phyloP scores from a whole-genome alignment of 2,113 vertebrate species.

The Centrocercus urophasianus region DNA sequence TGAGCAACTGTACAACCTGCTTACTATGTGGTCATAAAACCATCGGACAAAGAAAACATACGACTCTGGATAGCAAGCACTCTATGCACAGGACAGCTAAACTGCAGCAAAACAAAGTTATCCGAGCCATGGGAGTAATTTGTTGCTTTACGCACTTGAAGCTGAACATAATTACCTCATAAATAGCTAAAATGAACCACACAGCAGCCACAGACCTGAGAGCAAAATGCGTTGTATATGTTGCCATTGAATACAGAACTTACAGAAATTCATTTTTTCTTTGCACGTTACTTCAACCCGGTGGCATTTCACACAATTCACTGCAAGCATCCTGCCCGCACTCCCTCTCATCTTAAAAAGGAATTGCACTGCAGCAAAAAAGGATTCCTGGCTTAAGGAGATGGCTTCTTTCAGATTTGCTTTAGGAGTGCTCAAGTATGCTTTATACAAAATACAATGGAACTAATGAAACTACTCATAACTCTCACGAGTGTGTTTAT shows the following conservation, averaged over 20 bases:
- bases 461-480: background rate
- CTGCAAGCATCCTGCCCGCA: background rate
- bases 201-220: background rate
- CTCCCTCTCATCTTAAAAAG: background rate
- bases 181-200: constrained; percentile 58
- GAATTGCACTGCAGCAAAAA: background rate
- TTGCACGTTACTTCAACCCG: background rate
- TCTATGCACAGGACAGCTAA: background rate
- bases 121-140: constrained; percentile 34
- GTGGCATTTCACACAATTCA: background rate
- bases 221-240: background rate
- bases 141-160: constrained; percentile 57
- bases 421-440: background rate
- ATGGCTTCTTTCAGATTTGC: background rate
- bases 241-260: background rate
- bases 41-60: background rate
- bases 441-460: background rate
- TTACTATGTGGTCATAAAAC: background rate
- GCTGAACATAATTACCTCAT: constrained; percentile 57
- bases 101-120: constrained; percentile 38
- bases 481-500: rapidly evolving
- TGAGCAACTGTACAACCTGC: background rate
- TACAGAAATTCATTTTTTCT: background rate
- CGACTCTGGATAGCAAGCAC: background rate
- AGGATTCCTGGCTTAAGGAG: background rate